phyloP scores from a whole-genome alignment of 2,113 vertebrate species.

The Trinectes maculatus region DNA sequence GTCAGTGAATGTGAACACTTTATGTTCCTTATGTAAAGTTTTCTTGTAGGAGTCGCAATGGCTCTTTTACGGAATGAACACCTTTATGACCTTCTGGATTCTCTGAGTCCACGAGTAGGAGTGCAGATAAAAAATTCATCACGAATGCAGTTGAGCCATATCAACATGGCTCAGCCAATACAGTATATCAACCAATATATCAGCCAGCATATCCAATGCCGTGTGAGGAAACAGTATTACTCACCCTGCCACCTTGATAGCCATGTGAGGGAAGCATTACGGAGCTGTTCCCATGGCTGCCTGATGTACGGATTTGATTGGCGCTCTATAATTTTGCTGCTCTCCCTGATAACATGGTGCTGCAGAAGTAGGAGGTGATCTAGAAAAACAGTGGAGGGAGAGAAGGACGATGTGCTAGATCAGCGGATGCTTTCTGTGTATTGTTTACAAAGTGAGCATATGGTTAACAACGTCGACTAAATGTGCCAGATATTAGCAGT shows the following conservation, averaged over 20 bases:
- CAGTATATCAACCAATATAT: background rate
- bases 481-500: background rate
- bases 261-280: slow-evolving; percentile 30
- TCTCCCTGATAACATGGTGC: slow-evolving; percentile 37
- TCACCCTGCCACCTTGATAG: slow-evolving; percentile 26
- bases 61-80: slow-evolving; percentile 32
- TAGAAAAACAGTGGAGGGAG: slow-evolving; percentile 21
- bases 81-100: slow-evolving; percentile 41
- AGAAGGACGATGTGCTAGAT: slow-evolving; percentile 12
- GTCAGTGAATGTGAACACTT: slow-evolving; percentile 21
- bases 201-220: background rate
- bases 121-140: slow-evolving; percentile 31
- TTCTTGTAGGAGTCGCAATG: slow-evolving; percentile 42
- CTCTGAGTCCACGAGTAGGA: slow-evolving; percentile 38
- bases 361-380: slow-evolving; percentile 55
- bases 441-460: slow-evolving; percentile 22
- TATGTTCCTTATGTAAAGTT: slow-evolving; percentile 35
- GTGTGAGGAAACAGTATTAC: slow-evolving; percentile 17
- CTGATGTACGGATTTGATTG: slow-evolving; percentile 47
- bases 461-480: background rate
- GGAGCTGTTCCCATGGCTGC: slow-evolving; percentile 39
- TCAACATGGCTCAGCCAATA: background rate
- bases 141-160: slow-evolving; percentile 18
- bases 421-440: background rate
- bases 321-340: slow-evolving; percentile 41